A percentile compares a stretch with the other conserved stretches of the same genome.
Evolutionary conservation across 2,113 vertebrate species (phyloP).

Genomic region (Pelvicachromis taeniatus): DNA sequence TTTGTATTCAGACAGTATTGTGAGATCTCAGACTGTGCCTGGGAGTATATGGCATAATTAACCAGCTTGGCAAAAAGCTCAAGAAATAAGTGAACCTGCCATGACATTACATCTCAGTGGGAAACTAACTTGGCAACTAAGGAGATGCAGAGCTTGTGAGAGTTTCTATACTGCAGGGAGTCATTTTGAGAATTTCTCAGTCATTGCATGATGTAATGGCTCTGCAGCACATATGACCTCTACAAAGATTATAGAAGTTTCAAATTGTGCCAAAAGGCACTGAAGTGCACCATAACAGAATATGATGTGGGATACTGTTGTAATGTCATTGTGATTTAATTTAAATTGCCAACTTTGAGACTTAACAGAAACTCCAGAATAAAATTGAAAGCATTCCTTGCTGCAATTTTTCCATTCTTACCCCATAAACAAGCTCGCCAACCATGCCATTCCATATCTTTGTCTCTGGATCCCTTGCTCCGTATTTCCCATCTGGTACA

Average conservation of each 20-base stretch:
- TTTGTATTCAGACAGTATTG: neutral
- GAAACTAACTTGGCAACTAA: neutral
- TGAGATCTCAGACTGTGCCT: neutral
- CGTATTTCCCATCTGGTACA: slow-evolving; percentile 97
- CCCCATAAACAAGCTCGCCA: slow-evolving; percentile 98
- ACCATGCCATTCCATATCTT: slow-evolving; percentile 99
- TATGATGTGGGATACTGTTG: neutral
- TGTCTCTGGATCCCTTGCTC: slow-evolving; percentile 96
- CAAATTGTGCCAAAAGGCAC: neutral
- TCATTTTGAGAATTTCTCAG: slow-evolving; percentile 1
- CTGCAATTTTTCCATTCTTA: slow-evolving; percentile 41
- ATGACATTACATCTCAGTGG: neutral
- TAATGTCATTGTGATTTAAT: neutral
- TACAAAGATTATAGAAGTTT: neutral
- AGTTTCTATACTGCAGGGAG: neutral
- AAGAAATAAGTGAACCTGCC: neutral
- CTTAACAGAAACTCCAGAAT: neutral
- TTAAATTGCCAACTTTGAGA: neutral
- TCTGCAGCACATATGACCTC: neutral
- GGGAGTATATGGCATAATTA: slow-evolving; percentile 8
- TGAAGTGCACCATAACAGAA: neutral
- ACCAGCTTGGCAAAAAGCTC: neutral
- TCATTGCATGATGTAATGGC: neutral
- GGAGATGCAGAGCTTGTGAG: neutral
- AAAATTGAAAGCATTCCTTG: neutral